Conservation (phyloP, 2,888 invertebrate species). For the Encarsia formosa region DNA sequence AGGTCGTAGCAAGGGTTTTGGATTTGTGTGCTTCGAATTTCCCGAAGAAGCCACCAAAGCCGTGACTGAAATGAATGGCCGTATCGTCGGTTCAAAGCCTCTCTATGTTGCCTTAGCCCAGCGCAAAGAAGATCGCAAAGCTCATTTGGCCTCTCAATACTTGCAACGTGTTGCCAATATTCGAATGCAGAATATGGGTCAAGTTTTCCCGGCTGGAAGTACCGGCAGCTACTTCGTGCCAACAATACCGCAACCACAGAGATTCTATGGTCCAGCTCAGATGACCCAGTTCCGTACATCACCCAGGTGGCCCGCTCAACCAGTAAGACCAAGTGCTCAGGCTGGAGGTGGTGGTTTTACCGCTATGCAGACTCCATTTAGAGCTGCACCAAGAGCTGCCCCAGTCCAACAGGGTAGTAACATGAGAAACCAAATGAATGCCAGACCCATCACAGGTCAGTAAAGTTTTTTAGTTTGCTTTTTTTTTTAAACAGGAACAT, state of each 20-base stretch:
- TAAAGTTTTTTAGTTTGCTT: no score
- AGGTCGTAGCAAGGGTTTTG: constrained; percentile 93
- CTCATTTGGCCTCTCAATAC: constrained; percentile 96
- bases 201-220: constrained; percentile 82
- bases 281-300: constrained; percentile 86
- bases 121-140: constrained; percentile 97
- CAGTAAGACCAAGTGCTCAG: constrained; percentile 71
- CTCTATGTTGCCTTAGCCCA: constrained; percentile 98
- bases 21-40: constrained; percentile 97
- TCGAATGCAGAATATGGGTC: constrained; percentile 90
- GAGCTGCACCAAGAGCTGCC: constrained; percentile 57
- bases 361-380: constrained; percentile 70
- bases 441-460: constrained; percentile 80
- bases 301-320: constrained; percentile 79
- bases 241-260: constrained; percentile 84
- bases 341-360: constrained; percentile 64
- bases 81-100: constrained; percentile 95
- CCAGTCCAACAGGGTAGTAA: constrained; percentile 60
- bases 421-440: constrained; percentile 63
- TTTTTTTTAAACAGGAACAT: no score
- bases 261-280: constrained; percentile 89
- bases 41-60: constrained; percentile 99
- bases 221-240: constrained; percentile 88
- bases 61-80: constrained; percentile 98
- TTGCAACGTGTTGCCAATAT: constrained; percentile 95